Evolutionary conservation across 1,140 invertebrate genomes (phyloP), one percentile per base, ranked within the genome.

Genomic region (Adelges cooleyi): DNA sequence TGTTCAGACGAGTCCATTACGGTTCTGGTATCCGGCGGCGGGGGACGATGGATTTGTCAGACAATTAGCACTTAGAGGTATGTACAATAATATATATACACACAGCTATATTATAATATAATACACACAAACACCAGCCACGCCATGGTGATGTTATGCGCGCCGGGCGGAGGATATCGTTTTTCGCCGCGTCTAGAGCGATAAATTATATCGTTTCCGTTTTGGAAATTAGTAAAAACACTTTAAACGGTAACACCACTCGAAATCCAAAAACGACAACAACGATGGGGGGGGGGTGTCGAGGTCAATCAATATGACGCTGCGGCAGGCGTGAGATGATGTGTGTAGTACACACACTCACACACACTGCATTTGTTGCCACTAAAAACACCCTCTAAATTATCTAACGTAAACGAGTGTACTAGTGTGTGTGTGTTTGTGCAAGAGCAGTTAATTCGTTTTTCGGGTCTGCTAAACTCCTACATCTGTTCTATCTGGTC

Each of bases 1-100:
- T 42, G 36, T n/a, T 42, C n/a, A 44, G 36, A n/a, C 38, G 54
- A 18, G 54, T 59, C 54, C 54, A 59, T 59, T 59, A 59, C 54
- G 38, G 29, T 33, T n/a, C 29, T 33, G 40, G 54, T 59, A 59
- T 59, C 54, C 54, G 54, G 54, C 23, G 54, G 29, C 5, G 29
- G 29, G 29, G 11, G 29, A 5, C 11, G 29, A 59, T 40, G 54
- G 38, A 59, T 59, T 59, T 59, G 40, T 59, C 54, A 59, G 40
- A 59, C 17, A 59, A 59, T 59, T 59, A 59, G 54, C 40, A 23
- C 40, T 23, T 36, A 22, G 52, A 59, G 54, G 54, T 59, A 44
- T 27, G 36, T 15, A 38, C 8, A n/a, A n/a, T n/a, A n/a, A n/a
- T n/a, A n/a, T n/a, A n/a, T n/a, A n/a, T n/a, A n/a, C n/a, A n/a